Evolutionary conservation across 2,888 invertebrate species (phyloP).

Genomic region (Troglohyphantes excavatus): DNA sequence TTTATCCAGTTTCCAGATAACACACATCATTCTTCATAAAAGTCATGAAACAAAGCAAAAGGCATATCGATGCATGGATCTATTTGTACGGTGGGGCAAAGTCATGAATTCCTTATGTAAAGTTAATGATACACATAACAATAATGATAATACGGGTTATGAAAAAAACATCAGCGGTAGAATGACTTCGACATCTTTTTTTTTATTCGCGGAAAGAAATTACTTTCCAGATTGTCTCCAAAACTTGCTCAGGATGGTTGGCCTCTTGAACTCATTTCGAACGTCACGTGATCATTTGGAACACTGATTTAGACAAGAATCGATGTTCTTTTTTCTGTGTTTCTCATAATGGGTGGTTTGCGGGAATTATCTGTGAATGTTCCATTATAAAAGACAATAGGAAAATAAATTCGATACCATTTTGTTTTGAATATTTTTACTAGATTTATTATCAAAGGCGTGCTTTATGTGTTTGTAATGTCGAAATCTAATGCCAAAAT

Average conservation of each 20-base stretch:
- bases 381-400: not conserved
- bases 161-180: not conserved
- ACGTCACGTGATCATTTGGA: not conserved
- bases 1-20: not conserved
- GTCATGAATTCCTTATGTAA: slow-evolving; percentile 9
- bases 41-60: not conserved
- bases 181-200: not conserved
- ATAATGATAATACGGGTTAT: not conserved
- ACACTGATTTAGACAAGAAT: not conserved
- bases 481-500: no score
- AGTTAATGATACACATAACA: slow-evolving; percentile 1
- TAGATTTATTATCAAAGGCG: no score
- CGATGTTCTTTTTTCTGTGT: not conserved
- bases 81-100: not conserved
- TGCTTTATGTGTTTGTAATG: no score
- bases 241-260: not conserved
- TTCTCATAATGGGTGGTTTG: not conserved
- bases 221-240: not conserved
- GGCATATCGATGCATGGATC: slow-evolving; percentile 5
- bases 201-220: not conserved
- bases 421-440: no score
- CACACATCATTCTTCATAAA: not conserved
- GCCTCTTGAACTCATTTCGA: not conserved
- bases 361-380: not conserved
- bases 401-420: not conserved